phyloP scores from a whole-genome alignment of 1,140 invertebrate genomes.

The Drosophila ogumai region DNA sequence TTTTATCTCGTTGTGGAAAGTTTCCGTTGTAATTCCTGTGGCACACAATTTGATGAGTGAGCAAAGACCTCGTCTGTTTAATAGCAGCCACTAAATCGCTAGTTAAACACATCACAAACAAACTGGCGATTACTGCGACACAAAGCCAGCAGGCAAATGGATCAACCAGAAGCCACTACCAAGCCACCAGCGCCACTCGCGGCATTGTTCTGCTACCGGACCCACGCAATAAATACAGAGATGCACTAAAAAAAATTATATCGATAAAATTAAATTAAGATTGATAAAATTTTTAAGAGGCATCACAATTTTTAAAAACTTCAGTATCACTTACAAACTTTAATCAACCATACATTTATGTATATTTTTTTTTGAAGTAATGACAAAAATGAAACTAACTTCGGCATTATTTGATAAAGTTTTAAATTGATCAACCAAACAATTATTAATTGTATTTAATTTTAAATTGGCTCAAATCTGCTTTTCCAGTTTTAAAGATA shows the following conservation, averaged over 20 bases:
- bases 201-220: constrained; percentile 2
- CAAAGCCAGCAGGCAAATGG: constrained; percentile 32
- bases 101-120: constrained; percentile 56
- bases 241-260: background rate
- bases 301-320: background rate
- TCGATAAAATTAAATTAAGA: background rate
- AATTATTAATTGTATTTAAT: too few relatives aligned
- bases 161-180: constrained; percentile 53
- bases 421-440: too few relatives aligned
- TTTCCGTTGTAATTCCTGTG: constrained; percentile 7
- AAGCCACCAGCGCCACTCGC: background rate
- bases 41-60: constrained; percentile 23
- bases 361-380: too few relatives aligned
- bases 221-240: constrained; percentile 4
- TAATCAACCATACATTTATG: too few relatives aligned
- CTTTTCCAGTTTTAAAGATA: too few relatives aligned
- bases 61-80: constrained; percentile 46
- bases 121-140: constrained; percentile 22
- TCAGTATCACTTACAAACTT: background rate
- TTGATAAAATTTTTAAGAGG: background rate
- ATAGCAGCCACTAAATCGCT: constrained; percentile 60
- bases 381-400: too few relatives aligned
- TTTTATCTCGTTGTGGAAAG: constrained; percentile 5
- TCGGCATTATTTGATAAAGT: too few relatives aligned
- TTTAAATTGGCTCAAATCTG: too few relatives aligned